These are phyloP conservation scores for Oreochromis spilurus DNA, from an alignment of 2,113 vertebrate species.

Conservation along the genomic window DNA sequence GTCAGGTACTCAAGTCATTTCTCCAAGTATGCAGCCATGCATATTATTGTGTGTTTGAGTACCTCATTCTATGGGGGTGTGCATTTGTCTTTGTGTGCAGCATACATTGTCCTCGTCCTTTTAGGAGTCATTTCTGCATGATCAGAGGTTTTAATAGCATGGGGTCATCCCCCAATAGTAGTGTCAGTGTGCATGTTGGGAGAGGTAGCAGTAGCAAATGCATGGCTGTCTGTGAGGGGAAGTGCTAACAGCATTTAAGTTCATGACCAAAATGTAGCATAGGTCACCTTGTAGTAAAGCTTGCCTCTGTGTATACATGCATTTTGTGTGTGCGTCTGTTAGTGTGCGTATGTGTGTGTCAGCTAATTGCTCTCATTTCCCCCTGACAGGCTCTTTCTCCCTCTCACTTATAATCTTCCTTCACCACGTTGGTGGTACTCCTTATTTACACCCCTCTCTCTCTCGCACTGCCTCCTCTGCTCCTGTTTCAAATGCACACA, in stretches of 20 bases:
- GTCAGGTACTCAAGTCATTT: constrained; percentile 35
- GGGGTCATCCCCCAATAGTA: constrained; percentile 19
- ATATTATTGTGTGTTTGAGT: neutral
- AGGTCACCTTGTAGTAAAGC: constrained; percentile 54
- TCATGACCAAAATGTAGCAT: constrained; percentile 7
- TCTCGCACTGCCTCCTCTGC: neutral
- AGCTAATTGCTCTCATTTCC: constrained; percentile 53
- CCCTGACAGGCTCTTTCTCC: constrained; percentile 47
- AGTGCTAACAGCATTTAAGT: constrained; percentile 1
- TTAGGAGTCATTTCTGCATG: neutral
- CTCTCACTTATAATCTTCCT: constrained; percentile 61
- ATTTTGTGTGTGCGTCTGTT: neutral
- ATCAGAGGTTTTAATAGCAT: neutral
- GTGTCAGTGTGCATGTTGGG: constrained; percentile 24
- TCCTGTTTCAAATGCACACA: constrained; percentile 24
- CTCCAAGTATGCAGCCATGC: neutral
- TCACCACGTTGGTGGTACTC: constrained; percentile 32
- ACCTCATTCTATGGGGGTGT: neutral
- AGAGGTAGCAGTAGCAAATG: neutral
- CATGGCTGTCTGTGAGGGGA: neutral
- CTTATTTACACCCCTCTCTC: constrained; percentile 36
- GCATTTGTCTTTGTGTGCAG: neutral
- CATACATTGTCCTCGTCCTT: neutral
- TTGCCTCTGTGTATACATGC: neutral
- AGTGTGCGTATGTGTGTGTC: neutral